Evolutionary conservation across 1,140 invertebrate species (phyloP).

Genomic region (Bombyx mori): ASM3026992v2 NC_085122.1:9546001-9546500

Average conservation of each 20-base stretch:
- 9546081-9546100: too few relatives aligned
- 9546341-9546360: constrained; percentile 38
- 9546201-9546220: constrained; percentile 49
- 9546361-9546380: constrained; percentile 36
- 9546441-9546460: too few relatives aligned
- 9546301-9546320: constrained; percentile 60
- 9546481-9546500: too few relatives aligned
- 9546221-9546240: constrained; percentile 57
- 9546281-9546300: constrained; percentile 60
- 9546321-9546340: constrained; percentile 55
- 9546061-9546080: too few relatives aligned
- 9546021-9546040: too few relatives aligned
- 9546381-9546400: neutral
- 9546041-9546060: too few relatives aligned
- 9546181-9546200: constrained; percentile 50
- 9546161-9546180: constrained; percentile 64
- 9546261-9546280: constrained; percentile 60
- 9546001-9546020: too few relatives aligned
- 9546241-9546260: constrained; percentile 51
- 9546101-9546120: too few relatives aligned
- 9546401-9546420: neutral
- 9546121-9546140: too few relatives aligned
- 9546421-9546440: too few relatives aligned
- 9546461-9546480: too few relatives aligned
- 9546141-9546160: constrained; percentile 18